A percentile compares a stretch with the other conserved stretches of the same genome.
Conservation (phyloP, 2,113 vertebrate genomes). For the Xyliphius kryptos region DNA sequence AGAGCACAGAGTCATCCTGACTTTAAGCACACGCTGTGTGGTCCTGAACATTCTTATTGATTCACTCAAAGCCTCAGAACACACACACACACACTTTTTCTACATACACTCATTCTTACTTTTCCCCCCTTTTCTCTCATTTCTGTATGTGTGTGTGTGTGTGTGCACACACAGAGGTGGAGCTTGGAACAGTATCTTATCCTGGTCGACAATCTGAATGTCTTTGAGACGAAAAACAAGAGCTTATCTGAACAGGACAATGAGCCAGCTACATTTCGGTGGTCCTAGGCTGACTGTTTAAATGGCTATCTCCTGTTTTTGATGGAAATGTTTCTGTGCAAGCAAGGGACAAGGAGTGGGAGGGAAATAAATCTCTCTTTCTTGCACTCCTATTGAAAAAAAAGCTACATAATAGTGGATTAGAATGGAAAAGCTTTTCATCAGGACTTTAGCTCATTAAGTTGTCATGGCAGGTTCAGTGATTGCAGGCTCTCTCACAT, state of each 20-base stretch:
- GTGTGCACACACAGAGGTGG: too few species aligned
- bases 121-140: not conserved
- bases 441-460: slow-evolving; percentile 39
- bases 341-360: slow-evolving; percentile 30
- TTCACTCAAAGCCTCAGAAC: slow-evolving; percentile 22
- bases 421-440: slow-evolving; percentile 40
- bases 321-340: slow-evolving; percentile 38
- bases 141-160: slow-evolving; percentile 21
- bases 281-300: slow-evolving; percentile 36
- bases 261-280: slow-evolving; percentile 34
- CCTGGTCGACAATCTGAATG: slow-evolving; percentile 22
- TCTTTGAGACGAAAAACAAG: slow-evolving; percentile 32
- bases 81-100: slow-evolving; percentile 16
- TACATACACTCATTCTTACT: not conserved
- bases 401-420: slow-evolving; percentile 36
- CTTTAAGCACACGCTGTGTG: slow-evolving; percentile 47
- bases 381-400: slow-evolving; percentile 12
- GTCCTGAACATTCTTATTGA: slow-evolving; percentile 40
- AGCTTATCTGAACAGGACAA: slow-evolving; percentile 43
- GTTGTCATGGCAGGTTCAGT: slow-evolving; percentile 32
- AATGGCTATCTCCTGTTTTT: slow-evolving; percentile 37
- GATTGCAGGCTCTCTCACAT: slow-evolving; percentile 16
- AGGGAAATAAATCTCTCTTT: slow-evolving; percentile 31
- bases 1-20: slow-evolving; percentile 56
- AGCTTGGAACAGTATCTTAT: slow-evolving; percentile 38